Conservation (phyloP, 2,797 vertebrate genomes). For the Clarias laeviceps region DNA sequence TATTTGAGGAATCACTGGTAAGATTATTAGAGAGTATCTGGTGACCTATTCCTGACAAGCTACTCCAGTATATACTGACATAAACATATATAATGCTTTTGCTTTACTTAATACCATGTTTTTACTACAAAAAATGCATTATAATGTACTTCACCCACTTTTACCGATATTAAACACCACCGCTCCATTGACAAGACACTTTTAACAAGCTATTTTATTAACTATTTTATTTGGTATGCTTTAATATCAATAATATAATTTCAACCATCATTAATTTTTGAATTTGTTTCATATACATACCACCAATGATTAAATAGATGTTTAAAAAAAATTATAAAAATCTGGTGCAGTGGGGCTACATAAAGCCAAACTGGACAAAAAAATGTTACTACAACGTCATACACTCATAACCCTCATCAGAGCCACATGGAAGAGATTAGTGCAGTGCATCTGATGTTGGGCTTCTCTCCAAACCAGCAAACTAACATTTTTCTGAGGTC, state of each 20-base stretch:
- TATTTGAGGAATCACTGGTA: constrained; percentile 19
- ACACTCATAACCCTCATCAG: constrained; percentile 31
- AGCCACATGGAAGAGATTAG: constrained; percentile 54
- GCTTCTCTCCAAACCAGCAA: constrained; percentile 51
- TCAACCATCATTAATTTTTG: neutral
- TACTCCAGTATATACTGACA: neutral
- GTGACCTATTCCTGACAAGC: neutral
- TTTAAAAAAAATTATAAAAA: neutral
- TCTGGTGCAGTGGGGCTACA: no score
- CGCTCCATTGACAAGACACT: neutral
- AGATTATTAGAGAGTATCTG: neutral
- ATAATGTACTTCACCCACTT: neutral
- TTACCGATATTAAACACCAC: neutral
- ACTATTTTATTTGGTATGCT: neutral
- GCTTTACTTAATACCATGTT: neutral
- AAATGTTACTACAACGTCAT: neutral
- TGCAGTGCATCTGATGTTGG: constrained; percentile 42
- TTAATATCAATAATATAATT: neutral
- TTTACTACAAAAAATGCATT: neutral
- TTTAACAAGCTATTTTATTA: neutral
- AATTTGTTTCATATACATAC: neutral
- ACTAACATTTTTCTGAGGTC: constrained; percentile 54
- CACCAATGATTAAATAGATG: neutral
- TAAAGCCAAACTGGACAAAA: neutral
- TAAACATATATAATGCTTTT: neutral